Evolutionary conservation across 2,888 invertebrate genomes (phyloP).

Genomic region (Meloe dianella): DNA sequence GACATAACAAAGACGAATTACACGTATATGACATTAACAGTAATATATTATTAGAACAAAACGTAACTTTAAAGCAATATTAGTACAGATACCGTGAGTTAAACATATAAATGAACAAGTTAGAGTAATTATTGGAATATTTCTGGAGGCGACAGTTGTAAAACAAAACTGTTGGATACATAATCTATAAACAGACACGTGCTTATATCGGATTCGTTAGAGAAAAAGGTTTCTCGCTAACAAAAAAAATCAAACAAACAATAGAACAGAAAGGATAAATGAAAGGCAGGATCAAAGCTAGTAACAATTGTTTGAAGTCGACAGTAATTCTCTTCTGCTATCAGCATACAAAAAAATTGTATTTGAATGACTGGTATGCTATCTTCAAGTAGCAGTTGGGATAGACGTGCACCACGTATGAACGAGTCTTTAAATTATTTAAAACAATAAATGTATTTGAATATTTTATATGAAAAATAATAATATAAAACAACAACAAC

Average conservation of each 20-base stretch:
- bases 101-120: not conserved
- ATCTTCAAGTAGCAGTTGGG: too few relatives aligned
- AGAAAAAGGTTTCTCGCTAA: not conserved
- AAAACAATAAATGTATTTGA: too few relatives aligned
- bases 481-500: too few relatives aligned
- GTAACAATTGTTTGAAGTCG: not conserved
- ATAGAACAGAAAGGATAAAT: not conserved
- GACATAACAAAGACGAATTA: conserved; percentile 28
- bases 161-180: not conserved
- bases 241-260: not conserved
- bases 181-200: not conserved
- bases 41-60: not conserved
- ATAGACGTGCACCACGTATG: too few relatives aligned
- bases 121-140: not conserved
- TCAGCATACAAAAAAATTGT: not conserved
- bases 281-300: not conserved
- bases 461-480: too few relatives aligned
- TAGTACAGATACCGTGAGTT: not conserved
- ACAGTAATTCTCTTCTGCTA: not conserved
- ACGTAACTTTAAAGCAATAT: not conserved
- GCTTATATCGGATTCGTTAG: not conserved
- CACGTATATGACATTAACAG: conserved; percentile 24
- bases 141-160: not conserved
- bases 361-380: too few relatives aligned
- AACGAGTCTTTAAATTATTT: too few relatives aligned